Conservation (phyloP, 2,888 invertebrate species). For the Cantharis rustica region DNA sequence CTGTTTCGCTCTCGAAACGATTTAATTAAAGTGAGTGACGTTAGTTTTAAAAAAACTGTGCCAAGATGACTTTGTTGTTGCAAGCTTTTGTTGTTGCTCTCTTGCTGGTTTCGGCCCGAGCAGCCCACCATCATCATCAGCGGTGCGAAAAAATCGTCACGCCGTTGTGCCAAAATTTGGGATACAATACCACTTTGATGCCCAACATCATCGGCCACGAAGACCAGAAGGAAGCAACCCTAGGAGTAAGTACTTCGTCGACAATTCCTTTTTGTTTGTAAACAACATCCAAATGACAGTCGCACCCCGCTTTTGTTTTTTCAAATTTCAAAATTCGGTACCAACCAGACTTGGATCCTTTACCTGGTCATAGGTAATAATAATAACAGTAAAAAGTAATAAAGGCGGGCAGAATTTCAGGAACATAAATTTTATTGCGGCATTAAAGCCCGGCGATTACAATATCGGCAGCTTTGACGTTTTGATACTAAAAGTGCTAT, state of each 20-base stretch:
- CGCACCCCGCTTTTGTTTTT: background rate
- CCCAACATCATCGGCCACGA: conserved; percentile 84
- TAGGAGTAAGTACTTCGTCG: conserved; percentile 74
- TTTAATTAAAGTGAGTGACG: background rate
- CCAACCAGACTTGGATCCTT: background rate
- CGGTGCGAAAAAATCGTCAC: conserved; percentile 78
- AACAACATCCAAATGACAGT: background rate
- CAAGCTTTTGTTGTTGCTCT: background rate
- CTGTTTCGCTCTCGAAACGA: background rate
- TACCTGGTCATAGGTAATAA: background rate
- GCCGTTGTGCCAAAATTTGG: conserved; percentile 79
- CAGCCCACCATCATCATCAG: conserved; percentile 15
- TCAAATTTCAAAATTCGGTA: background rate
- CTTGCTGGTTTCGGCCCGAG: background rate
- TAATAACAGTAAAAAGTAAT: conserved; percentile 21
- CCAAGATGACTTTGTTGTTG: background rate
- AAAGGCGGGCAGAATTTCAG: conserved; percentile 7
- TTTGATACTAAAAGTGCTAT: conserved; percentile 13
- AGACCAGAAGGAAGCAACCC: conserved; percentile 80
- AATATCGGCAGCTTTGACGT: conserved; percentile 32
- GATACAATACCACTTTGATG: conserved; percentile 86
- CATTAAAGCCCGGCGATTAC: conserved; percentile 24
- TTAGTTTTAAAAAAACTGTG: background rate
- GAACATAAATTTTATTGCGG: conserved; percentile 26
- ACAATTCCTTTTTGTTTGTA: background rate